These are phyloP conservation scores for Sylvietta virens DNA, from an alignment of 2,113 vertebrate species.

Conservation along the genomic window DNA sequence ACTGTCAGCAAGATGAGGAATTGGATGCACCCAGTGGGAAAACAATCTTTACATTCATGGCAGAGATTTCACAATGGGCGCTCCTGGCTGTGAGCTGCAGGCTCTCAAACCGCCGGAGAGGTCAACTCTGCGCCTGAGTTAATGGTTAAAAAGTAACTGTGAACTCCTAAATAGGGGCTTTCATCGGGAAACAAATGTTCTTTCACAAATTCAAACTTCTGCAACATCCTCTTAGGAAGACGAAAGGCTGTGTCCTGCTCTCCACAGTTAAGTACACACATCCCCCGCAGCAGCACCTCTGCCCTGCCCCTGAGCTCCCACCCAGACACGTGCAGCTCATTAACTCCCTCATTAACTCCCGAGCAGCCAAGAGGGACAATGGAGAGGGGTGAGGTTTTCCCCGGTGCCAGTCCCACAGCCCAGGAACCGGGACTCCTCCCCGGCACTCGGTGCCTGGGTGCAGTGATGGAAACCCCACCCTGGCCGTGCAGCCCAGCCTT, in stretches of 20 bases:
- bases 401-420: background rate
- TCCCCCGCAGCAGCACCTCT: background rate
- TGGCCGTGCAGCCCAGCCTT: rapidly evolving
- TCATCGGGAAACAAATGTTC: slow-evolving; percentile 33
- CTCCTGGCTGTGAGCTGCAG: background rate
- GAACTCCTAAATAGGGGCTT: slow-evolving; percentile 10
- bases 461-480: background rate
- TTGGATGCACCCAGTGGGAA: background rate
- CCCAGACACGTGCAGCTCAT: background rate
- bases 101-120: background rate
- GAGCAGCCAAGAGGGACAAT: background rate
- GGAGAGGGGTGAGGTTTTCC: background rate
- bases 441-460: rapidly evolving
- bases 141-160: background rate
- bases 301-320: background rate
- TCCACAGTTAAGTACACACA: background rate
- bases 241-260: background rate
- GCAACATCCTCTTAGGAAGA: slow-evolving; percentile 5
- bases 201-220: slow-evolving; percentile 9
- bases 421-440: background rate
- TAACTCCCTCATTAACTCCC: background rate
- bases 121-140: background rate
- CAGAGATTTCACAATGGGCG: background rate
- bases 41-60: slow-evolving; percentile 39
- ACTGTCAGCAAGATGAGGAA: background rate